Percentiles rank a stretch among this genome's conserved stretches.
Conservation (phyloP, 1,140 invertebrate species). For the Zaprionus taronus region DNA sequence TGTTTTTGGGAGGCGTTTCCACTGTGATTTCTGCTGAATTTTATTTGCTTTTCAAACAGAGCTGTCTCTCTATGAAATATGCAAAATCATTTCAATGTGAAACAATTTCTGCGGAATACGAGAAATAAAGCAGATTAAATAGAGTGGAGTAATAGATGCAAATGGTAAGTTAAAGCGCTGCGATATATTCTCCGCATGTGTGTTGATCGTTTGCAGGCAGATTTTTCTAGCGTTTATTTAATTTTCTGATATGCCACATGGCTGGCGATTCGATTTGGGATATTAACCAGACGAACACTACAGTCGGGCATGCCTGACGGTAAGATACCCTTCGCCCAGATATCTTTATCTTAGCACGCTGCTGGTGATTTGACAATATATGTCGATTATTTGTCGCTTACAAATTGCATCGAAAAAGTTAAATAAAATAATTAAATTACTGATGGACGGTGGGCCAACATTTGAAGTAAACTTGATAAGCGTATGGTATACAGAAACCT, state of each 20-base stretch:
- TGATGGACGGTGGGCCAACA: too few species aligned
- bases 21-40: conserved; percentile 26
- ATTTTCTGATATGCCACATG: conserved; percentile 6
- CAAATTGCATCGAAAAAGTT: too few species aligned
- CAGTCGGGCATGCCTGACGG: too few species aligned
- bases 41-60: conserved; percentile 18
- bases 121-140: not conserved
- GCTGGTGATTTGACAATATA: too few species aligned
- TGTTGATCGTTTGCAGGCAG: not conserved
- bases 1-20: conserved; percentile 19
- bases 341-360: too few species aligned
- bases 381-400: too few species aligned
- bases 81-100: conserved; percentile 50
- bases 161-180: conserved; percentile 1
- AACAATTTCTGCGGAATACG: conserved; percentile 10
- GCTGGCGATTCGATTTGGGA: not conserved
- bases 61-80: conserved; percentile 46
- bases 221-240: not conserved
- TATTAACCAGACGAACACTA: too few species aligned
- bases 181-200: not conserved
- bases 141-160: conserved; percentile 3
- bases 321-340: too few species aligned
- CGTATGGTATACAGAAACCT: too few species aligned
- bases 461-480: too few species aligned
- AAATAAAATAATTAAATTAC: too few species aligned